Evolutionary conservation across 2,113 vertebrate genomes (phyloP).

Genomic region (Okapia johnstoni): DNA sequence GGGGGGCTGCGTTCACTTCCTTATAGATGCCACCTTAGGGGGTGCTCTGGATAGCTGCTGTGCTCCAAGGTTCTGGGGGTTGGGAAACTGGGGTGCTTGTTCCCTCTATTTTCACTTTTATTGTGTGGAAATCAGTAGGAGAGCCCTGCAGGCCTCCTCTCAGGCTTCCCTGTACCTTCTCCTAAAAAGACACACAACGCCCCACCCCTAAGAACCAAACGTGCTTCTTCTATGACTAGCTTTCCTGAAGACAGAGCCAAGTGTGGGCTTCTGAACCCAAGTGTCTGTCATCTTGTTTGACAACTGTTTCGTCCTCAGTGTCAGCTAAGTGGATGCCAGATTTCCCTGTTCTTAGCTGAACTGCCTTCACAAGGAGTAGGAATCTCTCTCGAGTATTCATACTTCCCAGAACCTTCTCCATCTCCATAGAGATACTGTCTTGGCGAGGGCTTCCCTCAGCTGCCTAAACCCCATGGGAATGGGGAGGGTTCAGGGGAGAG

Average conservation of each 20-base stretch:
- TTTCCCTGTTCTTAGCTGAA: not conserved
- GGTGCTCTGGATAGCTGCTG: not conserved
- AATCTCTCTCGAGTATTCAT: not conserved
- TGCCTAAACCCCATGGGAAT: not conserved
- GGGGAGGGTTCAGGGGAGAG: not conserved
- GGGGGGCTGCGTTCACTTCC: too few relatives aligned
- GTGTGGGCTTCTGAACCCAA: not conserved
- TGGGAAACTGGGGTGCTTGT: not conserved
- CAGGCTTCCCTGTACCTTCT: not conserved
- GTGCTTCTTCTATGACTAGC: not conserved
- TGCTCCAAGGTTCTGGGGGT: not conserved
- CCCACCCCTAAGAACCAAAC: not conserved
- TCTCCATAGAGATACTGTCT: not conserved
- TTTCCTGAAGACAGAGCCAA: not conserved
- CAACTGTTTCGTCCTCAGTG: not conserved
- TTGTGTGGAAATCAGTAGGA: not conserved
- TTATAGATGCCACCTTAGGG: not conserved
- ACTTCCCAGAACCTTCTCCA: not conserved
- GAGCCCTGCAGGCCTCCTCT: not conserved
- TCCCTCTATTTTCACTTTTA: not conserved
- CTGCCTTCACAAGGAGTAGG: not conserved
- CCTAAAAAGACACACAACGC: not conserved
- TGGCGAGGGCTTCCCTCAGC: not conserved
- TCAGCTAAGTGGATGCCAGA: not conserved
- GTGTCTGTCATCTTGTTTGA: not conserved